Evolutionary conservation across 1,140 invertebrate genomes (phyloP).

Genomic region (Diachasmimorpha longicaudata): DNA sequence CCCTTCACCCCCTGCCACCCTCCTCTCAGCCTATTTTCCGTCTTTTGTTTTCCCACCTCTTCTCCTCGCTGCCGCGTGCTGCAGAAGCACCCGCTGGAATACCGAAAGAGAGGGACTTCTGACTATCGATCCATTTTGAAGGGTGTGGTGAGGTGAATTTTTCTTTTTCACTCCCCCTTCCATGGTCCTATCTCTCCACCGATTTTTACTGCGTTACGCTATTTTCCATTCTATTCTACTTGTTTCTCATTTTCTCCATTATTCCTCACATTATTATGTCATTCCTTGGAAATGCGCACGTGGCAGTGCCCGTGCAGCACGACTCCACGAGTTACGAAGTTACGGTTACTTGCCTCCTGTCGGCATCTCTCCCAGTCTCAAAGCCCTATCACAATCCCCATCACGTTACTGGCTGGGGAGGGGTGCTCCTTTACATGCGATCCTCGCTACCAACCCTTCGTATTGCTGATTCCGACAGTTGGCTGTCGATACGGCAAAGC

Average conservation of each 20-base stretch:
- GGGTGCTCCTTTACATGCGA: background rate
- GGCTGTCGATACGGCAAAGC: background rate
- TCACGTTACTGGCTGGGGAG: background rate
- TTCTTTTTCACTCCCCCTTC: slow-evolving; percentile 18
- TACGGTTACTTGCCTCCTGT: slow-evolving; percentile 16
- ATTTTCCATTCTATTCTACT: background rate
- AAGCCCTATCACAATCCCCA: background rate
- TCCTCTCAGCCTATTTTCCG: slow-evolving; percentile 19
- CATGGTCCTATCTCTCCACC: background rate
- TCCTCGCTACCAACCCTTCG: background rate
- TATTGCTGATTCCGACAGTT: slow-evolving; percentile 4
- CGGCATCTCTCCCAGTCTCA: background rate
- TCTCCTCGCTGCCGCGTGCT: slow-evolving; percentile 14
- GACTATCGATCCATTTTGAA: slow-evolving; percentile 35
- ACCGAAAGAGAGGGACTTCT: slow-evolving; percentile 8
- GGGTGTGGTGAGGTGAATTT: slow-evolving; percentile 51
- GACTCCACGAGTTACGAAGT: slow-evolving; percentile 18
- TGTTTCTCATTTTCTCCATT: background rate
- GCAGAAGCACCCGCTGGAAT: background rate
- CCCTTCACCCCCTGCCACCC: too few relatives aligned
- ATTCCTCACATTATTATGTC: background rate
- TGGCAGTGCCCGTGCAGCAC: slow-evolving; percentile 36
- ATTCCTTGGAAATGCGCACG: slow-evolving; percentile 32
- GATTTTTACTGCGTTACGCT: slow-evolving; percentile 8
- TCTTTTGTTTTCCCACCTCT: slow-evolving; percentile 7